phyloP scores from a whole-genome alignment of 92 coral and sea anemone species.

The Blastomussa wellsi region DNA sequence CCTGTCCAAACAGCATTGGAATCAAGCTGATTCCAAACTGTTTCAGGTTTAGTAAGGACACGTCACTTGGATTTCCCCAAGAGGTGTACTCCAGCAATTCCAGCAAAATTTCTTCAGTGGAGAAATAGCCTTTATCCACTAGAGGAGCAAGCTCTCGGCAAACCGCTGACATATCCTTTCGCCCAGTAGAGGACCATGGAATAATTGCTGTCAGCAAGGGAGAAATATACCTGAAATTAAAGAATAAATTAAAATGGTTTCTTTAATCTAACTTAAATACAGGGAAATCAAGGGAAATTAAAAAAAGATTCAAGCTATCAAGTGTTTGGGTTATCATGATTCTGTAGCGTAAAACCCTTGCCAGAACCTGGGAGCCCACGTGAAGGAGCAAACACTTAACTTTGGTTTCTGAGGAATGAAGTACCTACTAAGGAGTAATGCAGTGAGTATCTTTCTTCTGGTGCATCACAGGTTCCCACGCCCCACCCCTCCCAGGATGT shows the following conservation, averaged over 20 bases:
- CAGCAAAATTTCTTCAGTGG: constrained; percentile 57
- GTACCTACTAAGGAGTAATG: not conserved
- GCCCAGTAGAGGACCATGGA: constrained; percentile 71
- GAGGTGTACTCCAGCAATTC: constrained; percentile 72
- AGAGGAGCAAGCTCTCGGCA: constrained; percentile 57
- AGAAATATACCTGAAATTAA: constrained; percentile 62
- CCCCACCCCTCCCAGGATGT: not conserved
- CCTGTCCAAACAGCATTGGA: constrained; percentile 63
- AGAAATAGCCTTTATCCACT: constrained; percentile 72
- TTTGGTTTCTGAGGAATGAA: not conserved
- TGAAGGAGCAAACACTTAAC: not conserved
- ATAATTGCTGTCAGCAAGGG: constrained; percentile 74
- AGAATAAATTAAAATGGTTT: not conserved
- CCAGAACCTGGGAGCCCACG: not conserved
- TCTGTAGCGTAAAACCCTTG: no score
- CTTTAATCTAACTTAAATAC: no score
- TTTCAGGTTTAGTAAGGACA: constrained; percentile 49
- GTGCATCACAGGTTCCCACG: not conserved
- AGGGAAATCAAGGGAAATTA: no score
- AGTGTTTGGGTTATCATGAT: no score
- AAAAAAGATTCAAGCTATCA: no score
- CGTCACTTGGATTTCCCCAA: constrained; percentile 48
- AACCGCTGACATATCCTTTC: constrained; percentile 34
- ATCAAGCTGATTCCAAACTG: constrained; percentile 52
- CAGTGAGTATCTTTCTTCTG: not conserved